A percentile compares a stretch with the other conserved stretches of the same genome.
Conservation (phyloP, 2,888 invertebrate genomes). For the Listrodromus nycthemerus region DNA sequence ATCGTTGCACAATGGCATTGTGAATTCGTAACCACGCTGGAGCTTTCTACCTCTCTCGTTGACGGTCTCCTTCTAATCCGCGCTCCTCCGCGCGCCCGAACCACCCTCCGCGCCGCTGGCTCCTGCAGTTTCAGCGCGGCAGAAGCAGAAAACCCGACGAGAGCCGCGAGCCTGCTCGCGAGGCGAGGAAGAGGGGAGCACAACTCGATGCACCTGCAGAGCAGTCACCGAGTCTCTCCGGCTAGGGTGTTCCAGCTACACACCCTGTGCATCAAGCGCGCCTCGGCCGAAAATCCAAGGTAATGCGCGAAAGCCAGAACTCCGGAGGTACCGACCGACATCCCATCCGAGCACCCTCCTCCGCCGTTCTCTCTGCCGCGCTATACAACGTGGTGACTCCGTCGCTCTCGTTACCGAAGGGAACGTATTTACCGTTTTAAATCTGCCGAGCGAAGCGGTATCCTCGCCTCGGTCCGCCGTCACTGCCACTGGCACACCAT, state of each 20-base stretch:
- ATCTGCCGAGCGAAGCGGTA: constrained; percentile 60
- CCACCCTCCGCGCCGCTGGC: background rate
- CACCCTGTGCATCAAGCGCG: constrained; percentile 24
- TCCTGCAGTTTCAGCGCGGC: constrained; percentile 51
- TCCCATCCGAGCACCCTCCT: constrained; percentile 21
- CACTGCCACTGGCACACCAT: constrained; percentile 27
- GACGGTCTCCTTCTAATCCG: constrained; percentile 33
- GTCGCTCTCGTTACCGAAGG: constrained; percentile 57
- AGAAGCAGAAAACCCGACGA: constrained; percentile 20
- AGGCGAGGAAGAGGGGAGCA: constrained; percentile 10
- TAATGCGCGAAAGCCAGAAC: constrained; percentile 21
- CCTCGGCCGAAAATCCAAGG: constrained; percentile 39
- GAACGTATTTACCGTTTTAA: constrained; percentile 65
- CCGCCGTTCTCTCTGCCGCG: background rate
- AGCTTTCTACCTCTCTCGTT: constrained; percentile 64
- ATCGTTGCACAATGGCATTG: constrained; percentile 78
- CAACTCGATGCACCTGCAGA: constrained; percentile 20
- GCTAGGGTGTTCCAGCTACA: background rate
- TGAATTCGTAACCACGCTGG: constrained; percentile 72
- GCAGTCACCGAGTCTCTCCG: background rate
- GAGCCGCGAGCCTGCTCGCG: constrained; percentile 14
- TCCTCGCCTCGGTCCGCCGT: constrained; percentile 34
- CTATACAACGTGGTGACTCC: constrained; percentile 10
- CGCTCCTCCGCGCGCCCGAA: constrained; percentile 6
- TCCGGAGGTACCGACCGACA: constrained; percentile 14